Evolutionary conservation across 2,888 invertebrate genomes (phyloP).

Genomic region (Exephanes ischioxanthus): DNA sequence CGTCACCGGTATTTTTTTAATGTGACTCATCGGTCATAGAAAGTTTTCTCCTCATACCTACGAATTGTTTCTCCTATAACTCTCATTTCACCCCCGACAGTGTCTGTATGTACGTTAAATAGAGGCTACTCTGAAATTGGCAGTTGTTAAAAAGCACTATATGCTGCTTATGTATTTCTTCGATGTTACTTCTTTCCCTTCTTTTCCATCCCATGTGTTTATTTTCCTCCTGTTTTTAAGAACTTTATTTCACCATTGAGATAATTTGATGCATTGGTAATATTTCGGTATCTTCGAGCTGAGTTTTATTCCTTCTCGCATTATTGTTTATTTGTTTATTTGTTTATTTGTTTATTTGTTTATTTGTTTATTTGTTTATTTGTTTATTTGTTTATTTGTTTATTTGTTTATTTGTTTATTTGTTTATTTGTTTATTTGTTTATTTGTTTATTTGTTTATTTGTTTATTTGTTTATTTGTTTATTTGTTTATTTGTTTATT

Average conservation of each 20-base stretch:
- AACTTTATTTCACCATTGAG: constrained; percentile 39
- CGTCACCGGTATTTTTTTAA: neutral
- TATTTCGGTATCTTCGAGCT: constrained; percentile 57
- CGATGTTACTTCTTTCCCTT: constrained; percentile 29
- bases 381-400: constrained; percentile 47
- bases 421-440: constrained; percentile 49
- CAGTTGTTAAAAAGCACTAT: constrained; percentile 79
- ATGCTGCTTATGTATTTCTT: constrained; percentile 70
- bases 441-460: constrained; percentile 3
- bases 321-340: constrained; percentile 51
- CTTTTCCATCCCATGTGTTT: constrained; percentile 43
- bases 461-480: constrained; percentile 22
- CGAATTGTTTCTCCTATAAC: neutral
- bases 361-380: constrained; percentile 31
- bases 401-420: constrained; percentile 38
- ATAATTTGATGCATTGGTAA: constrained; percentile 41
- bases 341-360: constrained; percentile 37
- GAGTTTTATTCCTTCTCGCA: constrained; percentile 41
- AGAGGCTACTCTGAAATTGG: constrained; percentile 79
- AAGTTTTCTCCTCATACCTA: neutral
- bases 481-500: neutral
- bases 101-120: constrained; percentile 52
- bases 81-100: constrained; percentile 27
- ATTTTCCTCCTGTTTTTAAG: constrained; percentile 41
- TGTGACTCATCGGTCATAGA: constrained; percentile 15